Base-by-base conservation (phyloP, 2,113 vertebrate genomes). In the Meriones unguiculatus region DNA sequence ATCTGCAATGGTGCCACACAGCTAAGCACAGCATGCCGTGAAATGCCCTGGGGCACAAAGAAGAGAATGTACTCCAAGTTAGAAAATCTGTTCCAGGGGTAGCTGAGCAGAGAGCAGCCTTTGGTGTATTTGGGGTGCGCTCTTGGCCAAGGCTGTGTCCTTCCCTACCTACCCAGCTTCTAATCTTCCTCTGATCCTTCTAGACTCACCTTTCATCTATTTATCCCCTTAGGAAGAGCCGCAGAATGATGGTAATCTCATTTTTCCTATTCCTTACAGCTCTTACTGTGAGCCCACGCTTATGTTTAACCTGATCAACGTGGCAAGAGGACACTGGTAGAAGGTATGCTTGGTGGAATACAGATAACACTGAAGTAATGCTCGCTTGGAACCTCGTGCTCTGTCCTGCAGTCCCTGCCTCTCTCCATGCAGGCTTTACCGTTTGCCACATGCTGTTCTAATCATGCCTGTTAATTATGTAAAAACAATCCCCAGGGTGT, bases 1-100 rank as follows among this genome's bases (percentile, higher is more conserved):
- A 38, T 86, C 82, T 89, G 90, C 90, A 78, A 62, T 82, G 62
- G 35, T 96, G 32, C 41, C 91, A 7, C 75, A 78, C 89, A 93
- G 67, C 54, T 7, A 22, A 18, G 35, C 54, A n/a, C 20, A 54
- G 64, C 69, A 25, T 65, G 50, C 28, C 90, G 6, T 57, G 59
- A 73, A 75, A 80, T 30, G 69, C 52, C 14, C 50, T 72, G 67
- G 22, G 32, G 30, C 46, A 64, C 38, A 82, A 54, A 73, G 50
- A 24, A 70, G 13, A 69, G 54, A 2, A 3, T 32, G 65, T 14
- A 11, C 52, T 67, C 54, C 30, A 41, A 20, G 62, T 77, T 54
- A 28, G 0, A 50, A 87, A 67, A 75, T 52, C 24, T 65, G 28
- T 30, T n/a, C 20, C 13, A 70, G 35, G 24, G 15, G 4, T 65